phyloP scores from a whole-genome alignment of 2,888 invertebrate species.

The Sclerodermus sp. region DNA sequence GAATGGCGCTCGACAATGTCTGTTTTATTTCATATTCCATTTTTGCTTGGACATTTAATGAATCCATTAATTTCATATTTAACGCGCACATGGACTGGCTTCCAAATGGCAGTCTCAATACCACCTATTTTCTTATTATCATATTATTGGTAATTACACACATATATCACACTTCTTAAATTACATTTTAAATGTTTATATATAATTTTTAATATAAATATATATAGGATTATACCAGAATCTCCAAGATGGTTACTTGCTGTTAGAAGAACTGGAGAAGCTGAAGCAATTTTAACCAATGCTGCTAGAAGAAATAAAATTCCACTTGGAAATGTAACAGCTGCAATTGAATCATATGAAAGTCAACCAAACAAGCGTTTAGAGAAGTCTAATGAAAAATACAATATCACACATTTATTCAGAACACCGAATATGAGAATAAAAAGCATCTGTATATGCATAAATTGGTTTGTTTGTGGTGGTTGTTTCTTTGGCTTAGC shows the following conservation, averaged over 20 bases:
- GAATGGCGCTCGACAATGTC: slow-evolving; percentile 58
- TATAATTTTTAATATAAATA: neutral
- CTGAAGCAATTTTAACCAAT: slow-evolving; percentile 49
- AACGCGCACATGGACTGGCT: slow-evolving; percentile 63
- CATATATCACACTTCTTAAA: slow-evolving; percentile 3
- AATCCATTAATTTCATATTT: slow-evolving; percentile 65
- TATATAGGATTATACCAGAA: slow-evolving; percentile 58
- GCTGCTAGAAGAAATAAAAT: slow-evolving; percentile 56
- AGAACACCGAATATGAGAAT: slow-evolving; percentile 53
- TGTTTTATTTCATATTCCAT: slow-evolving; percentile 63
- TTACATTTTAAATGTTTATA: too few species aligned
- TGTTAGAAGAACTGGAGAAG: slow-evolving; percentile 52
- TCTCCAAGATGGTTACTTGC: slow-evolving; percentile 60
- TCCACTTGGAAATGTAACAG: slow-evolving; percentile 42
- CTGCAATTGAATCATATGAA: slow-evolving; percentile 43
- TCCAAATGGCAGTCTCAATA: slow-evolving; percentile 58
- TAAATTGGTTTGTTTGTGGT: slow-evolving; percentile 62
- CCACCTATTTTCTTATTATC: slow-evolving; percentile 57
- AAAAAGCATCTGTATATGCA: slow-evolving; percentile 53
- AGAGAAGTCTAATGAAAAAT: slow-evolving; percentile 53
- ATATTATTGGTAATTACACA: slow-evolving; percentile 59
- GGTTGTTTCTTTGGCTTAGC: slow-evolving; percentile 64
- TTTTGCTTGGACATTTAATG: slow-evolving; percentile 61
- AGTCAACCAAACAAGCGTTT: slow-evolving; percentile 41
- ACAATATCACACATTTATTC: slow-evolving; percentile 51